A percentile compares a stretch with the other conserved stretches of the same genome.
Evolutionary conservation across 2,888 invertebrate genomes (phyloP).

Genomic region (Yponomeuta evonymella): DNA sequence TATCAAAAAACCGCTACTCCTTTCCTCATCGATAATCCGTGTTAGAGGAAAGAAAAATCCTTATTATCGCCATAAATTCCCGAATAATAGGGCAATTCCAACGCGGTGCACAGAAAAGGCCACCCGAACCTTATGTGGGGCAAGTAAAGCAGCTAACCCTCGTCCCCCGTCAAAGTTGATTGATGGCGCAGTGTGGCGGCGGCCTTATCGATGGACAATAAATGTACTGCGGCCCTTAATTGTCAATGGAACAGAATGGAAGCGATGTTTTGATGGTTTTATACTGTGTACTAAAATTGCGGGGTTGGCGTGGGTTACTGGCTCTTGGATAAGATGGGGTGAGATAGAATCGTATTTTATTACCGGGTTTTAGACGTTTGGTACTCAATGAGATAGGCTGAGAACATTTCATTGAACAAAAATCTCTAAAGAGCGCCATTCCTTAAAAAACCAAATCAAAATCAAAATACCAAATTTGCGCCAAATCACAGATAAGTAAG

Average conservation of each 20-base stretch:
- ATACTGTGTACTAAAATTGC: background rate
- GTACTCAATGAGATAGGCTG: too few relatives aligned
- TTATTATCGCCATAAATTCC: constrained; percentile 32
- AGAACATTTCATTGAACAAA: too few relatives aligned
- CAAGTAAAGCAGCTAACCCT: constrained; percentile 3
- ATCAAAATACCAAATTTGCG: too few relatives aligned
- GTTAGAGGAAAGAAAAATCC: constrained; percentile 6
- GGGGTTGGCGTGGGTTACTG: background rate
- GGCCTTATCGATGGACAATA: constrained; percentile 10
- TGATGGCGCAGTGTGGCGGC: constrained; percentile 10
- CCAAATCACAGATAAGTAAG: too few relatives aligned
- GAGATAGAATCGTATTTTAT: background rate
- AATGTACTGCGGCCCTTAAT: constrained; percentile 12
- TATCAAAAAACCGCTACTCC: background rate
- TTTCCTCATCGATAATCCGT: background rate
- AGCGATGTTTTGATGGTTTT: background rate
- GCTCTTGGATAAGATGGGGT: background rate
- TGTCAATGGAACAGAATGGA: constrained; percentile 4
- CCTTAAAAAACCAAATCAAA: too few relatives aligned
- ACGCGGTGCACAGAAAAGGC: constrained; percentile 42
- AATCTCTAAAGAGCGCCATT: too few relatives aligned
- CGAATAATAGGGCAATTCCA: constrained; percentile 48
- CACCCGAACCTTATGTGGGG: constrained; percentile 33
- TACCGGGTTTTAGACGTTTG: too few relatives aligned
- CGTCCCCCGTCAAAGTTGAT: constrained; percentile 15